phyloP scores from a whole-genome alignment of 2,888 invertebrate species.

The Drosophila fungiperda region DNA sequence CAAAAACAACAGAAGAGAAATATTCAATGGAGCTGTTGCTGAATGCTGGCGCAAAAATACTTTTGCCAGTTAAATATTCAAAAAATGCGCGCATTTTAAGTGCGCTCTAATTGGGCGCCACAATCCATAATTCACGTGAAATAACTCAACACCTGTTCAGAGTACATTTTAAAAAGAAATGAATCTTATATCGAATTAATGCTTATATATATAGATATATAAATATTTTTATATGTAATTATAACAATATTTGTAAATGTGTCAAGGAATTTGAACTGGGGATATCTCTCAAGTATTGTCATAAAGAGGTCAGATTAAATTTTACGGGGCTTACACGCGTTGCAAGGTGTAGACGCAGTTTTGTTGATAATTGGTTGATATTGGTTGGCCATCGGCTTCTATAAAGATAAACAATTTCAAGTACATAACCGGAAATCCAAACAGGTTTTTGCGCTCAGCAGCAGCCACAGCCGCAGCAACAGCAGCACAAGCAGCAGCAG shows the following conservation, averaged over 20 bases:
- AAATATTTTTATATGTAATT: neutral
- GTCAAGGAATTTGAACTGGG: neutral
- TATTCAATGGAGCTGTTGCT: slow-evolving; percentile 17
- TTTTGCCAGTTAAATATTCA: slow-evolving; percentile 41
- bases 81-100: slow-evolving; percentile 56
- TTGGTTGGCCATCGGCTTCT: slow-evolving; percentile 24
- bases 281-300: neutral
- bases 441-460: slow-evolving; percentile 34
- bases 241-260: neutral
- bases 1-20: slow-evolving; percentile 35
- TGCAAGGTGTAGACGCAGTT: slow-evolving; percentile 2
- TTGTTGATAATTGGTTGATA: slow-evolving; percentile 25
- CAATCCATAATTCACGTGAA: slow-evolving; percentile 50
- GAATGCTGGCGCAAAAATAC: slow-evolving; percentile 29
- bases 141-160: slow-evolving; percentile 45
- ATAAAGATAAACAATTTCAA: slow-evolving; percentile 40
- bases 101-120: slow-evolving; percentile 59
- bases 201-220: slow-evolving; percentile 7
- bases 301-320: neutral
- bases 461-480: neutral
- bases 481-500: neutral
- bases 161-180: neutral
- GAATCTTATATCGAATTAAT: neutral
- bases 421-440: slow-evolving; percentile 54
- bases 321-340: neutral